Percentiles rank a stretch among this genome's conserved stretches.
Evolutionary conservation across 2,888 invertebrate genomes (phyloP).

Genomic region (Nemoura dubitans): DNA sequence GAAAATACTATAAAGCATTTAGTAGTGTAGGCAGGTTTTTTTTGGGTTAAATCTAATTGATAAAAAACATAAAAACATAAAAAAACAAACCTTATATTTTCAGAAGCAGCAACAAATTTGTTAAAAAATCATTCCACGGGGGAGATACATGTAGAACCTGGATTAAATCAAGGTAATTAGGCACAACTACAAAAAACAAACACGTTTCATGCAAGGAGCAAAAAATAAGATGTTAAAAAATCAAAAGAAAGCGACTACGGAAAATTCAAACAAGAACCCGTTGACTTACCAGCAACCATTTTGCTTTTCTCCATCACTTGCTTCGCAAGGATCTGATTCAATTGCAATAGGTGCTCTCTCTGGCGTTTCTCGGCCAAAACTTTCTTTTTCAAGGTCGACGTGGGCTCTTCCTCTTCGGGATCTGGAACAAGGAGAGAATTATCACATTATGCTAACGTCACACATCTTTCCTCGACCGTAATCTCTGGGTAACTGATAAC

Average conservation of each 20-base stretch:
- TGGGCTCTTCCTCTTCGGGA: slow-evolving; percentile 55
- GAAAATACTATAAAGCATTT: too few species aligned
- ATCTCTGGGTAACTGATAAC: too few species aligned
- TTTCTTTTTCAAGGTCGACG: slow-evolving; percentile 71
- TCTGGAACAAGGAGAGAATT: slow-evolving; percentile 47
- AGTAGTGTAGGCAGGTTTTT: too few species aligned
- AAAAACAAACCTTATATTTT: slow-evolving; percentile 49
- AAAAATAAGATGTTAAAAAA: slow-evolving; percentile 40
- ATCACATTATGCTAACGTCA: slow-evolving; percentile 41
- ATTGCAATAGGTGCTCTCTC: slow-evolving; percentile 86
- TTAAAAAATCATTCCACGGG: slow-evolving; percentile 48
- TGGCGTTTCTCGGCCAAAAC: slow-evolving; percentile 86
- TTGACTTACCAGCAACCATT: slow-evolving; percentile 87
- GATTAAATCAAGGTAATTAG: slow-evolving; percentile 28
- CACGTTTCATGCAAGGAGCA: slow-evolving; percentile 53
- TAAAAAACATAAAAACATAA: slow-evolving; percentile 48
- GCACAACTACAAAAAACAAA: slow-evolving; percentile 30
- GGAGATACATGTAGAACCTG: slow-evolving; percentile 50
- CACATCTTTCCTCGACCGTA: background rate
- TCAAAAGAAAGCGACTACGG: slow-evolving; percentile 22
- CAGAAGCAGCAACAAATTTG: slow-evolving; percentile 46
- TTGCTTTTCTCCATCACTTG: slow-evolving; percentile 96
- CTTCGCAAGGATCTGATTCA: slow-evolving; percentile 91
- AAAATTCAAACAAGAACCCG: slow-evolving; percentile 32
- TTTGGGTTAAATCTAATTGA: slow-evolving; percentile 41